Conservation (phyloP, 1,140 invertebrate species). For the Vollenhovia emeryi region DNA sequence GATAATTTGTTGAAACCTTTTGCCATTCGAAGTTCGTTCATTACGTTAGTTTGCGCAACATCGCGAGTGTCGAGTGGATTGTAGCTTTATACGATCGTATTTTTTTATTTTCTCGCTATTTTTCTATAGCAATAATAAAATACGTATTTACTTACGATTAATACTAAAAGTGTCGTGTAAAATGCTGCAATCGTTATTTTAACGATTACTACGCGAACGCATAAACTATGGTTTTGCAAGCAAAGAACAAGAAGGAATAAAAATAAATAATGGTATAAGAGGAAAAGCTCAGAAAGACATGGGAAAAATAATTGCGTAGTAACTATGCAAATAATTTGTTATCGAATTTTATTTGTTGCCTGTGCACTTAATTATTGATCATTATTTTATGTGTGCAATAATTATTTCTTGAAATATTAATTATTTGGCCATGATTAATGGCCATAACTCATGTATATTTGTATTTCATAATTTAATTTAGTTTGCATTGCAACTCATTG, state of each 20-base stretch:
- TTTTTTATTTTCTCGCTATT: background rate
- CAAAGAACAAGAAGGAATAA: background rate
- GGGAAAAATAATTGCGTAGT: background rate
- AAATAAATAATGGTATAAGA: background rate
- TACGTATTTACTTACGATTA: background rate
- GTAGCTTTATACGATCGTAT: background rate
- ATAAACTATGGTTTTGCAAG: background rate
- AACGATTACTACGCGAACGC: background rate
- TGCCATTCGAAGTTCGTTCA: background rate
- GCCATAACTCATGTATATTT: background rate
- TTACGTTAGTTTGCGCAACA: background rate
- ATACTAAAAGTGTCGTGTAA: background rate
- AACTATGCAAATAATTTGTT: background rate
- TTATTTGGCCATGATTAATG: background rate
- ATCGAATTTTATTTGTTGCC: background rate
- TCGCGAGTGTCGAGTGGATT: background rate
- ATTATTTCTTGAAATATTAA: conserved; percentile 27
- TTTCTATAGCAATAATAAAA: background rate
- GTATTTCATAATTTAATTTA: conserved; percentile 4
- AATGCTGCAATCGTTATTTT: background rate
- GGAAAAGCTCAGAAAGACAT: background rate
- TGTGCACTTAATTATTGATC: background rate
- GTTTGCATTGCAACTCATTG: background rate
- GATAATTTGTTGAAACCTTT: background rate
- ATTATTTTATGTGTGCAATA: background rate